These are phyloP conservation scores for Brassicogethes aeneus DNA, from an alignment of 2,888 invertebrate species.

Conservation along the genomic window DNA sequence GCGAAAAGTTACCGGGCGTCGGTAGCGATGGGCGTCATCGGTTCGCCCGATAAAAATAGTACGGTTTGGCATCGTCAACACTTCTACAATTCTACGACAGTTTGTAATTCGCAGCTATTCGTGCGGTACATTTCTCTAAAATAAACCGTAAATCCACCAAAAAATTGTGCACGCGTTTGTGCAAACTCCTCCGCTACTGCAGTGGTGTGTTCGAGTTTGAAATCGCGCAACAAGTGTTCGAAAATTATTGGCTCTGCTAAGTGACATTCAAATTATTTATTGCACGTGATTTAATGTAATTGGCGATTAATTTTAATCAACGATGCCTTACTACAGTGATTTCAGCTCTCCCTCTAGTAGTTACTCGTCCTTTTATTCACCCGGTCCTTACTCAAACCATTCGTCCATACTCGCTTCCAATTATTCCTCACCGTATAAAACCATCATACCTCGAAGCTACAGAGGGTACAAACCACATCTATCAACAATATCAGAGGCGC, in stretches of 20 bases:
- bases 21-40: constrained; percentile 25
- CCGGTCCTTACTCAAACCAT: constrained; percentile 48
- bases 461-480: constrained; percentile 63
- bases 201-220: constrained; percentile 4
- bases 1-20: constrained; percentile 10
- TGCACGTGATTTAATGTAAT: constrained; percentile 18
- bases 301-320: constrained; percentile 15
- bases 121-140: constrained; percentile 18
- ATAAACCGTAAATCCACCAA: no score
- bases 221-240: constrained; percentile 9
- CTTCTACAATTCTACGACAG: constrained; percentile 29
- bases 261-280: constrained; percentile 4
- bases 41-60: constrained; percentile 33
- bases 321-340: constrained; percentile 63
- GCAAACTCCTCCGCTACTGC: background rate
- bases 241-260: constrained; percentile 10
- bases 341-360: constrained; percentile 52
- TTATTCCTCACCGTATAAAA: constrained; percentile 26
- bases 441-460: constrained; percentile 28
- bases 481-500: constrained; percentile 60
- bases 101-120: constrained; percentile 26
- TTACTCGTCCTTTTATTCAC: constrained; percentile 45
- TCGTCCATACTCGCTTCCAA: constrained; percentile 36
- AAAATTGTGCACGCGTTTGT: constrained; percentile 1
- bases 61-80: constrained; percentile 33